Base-by-base conservation (phyloP, 2,797 vertebrate genomes). In the Sebastolobus altivelis region DNA sequence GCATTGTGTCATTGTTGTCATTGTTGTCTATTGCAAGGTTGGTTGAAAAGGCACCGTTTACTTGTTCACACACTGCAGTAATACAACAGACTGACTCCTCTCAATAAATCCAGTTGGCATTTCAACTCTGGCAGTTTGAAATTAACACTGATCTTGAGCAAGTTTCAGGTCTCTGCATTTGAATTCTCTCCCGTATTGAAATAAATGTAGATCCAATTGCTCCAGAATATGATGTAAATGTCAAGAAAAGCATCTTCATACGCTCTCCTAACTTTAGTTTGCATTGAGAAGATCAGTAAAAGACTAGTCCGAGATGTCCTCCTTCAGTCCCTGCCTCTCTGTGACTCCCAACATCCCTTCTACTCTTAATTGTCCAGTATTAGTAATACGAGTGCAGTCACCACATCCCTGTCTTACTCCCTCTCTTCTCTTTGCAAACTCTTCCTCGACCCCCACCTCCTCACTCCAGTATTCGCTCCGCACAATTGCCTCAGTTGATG, bases 401-500 rank as follows among this genome's bases (percentile, higher is more conserved):
- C 73, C 55, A 72, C 66, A 75, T 84, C 77, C 74, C 88, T 65
- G 54, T 43, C 72, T 56, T 54, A 20, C 90, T 80, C 79, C 37
- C n/a, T 80, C 56, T 74, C 81, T 79, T 29, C 46, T 66, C 62
- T 75, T 73, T 78, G 75, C 70, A 81, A 84, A 87, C 84, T 88
- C 90, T 80, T 85, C 84, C 81, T 81, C 86, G 58, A 22, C 87
- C 83, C 70, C 79, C 75, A 83, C 87, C 84, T 89, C 72, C 68
- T 77, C 87, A 43, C 82, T 84, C 84, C 85, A 79, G 88, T 85
- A 82, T 93, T 92, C 77, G 90, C 91, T 93, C 77, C 82, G 89
- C 94, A 93, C 93, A 91, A 92, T 94, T 94, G 93, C 92, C 89
- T 92, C 88, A 68, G 87, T 92, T 94, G 91, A 95, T 94, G 92